Conservation (phyloP, 2,113 vertebrate genomes). For the Perca fluviatilis region DNA sequence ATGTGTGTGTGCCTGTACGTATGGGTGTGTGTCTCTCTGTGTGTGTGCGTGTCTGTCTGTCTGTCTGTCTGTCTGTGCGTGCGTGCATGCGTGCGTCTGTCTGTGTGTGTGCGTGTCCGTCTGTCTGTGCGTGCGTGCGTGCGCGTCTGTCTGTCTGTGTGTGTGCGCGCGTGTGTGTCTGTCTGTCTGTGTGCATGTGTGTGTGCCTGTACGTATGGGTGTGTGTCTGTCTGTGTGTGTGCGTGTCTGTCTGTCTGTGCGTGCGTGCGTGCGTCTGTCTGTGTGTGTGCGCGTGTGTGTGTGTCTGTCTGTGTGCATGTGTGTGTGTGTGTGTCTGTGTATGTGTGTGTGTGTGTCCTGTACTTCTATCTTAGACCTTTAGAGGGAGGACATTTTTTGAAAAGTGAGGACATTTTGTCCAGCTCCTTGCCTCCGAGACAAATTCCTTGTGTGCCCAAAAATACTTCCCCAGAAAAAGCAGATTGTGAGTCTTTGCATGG, state of each 20-base stretch:
- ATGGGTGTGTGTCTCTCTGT: no score
- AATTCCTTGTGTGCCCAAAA: not conserved
- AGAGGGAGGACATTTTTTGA: not conserved
- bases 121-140: no score
- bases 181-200: no score
- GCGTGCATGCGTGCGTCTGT: no score
- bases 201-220: no score
- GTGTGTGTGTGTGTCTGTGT: not conserved
- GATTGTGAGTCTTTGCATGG: no score
- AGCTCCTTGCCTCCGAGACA: not conserved
- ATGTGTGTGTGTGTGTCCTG: not conserved
- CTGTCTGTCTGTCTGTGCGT: no score
- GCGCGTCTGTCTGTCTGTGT: accelerated
- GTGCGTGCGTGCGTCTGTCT: not conserved
- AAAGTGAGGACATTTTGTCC: constrained; percentile 11
- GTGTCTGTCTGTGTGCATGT: constrained; percentile 1
- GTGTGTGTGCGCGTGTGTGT: not conserved
- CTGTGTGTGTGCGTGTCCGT: no score
- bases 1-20: no score
- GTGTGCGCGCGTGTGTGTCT: accelerated
- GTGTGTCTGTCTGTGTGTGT: no score
- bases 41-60: no score
- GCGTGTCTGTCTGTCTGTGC: no score
- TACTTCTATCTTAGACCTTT: constrained; percentile 1
- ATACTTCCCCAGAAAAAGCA: not conserved